Evolutionary conservation across 2,888 invertebrate genomes (phyloP).

Genomic region (Drosophila putrida): DNA sequence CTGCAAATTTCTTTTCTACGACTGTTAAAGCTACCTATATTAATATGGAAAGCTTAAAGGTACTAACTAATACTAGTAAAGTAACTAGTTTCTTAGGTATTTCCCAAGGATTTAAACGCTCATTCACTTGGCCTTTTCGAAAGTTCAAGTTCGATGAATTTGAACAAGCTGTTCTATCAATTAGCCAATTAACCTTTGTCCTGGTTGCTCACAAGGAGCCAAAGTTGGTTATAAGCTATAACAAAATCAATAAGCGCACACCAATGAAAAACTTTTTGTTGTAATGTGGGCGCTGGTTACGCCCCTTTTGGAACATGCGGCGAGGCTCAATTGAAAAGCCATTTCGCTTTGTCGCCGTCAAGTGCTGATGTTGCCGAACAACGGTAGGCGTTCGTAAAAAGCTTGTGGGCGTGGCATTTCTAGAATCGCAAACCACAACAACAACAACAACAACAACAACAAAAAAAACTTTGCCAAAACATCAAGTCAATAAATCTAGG

Average conservation of each 20-base stretch:
- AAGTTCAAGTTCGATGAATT: conserved; percentile 38
- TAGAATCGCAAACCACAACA: conserved; percentile 37
- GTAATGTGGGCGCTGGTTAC: conserved; percentile 59
- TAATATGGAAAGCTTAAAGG: not conserved
- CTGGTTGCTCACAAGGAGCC: conserved; percentile 33
- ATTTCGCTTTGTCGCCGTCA: conserved; percentile 72
- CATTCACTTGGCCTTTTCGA: conserved; percentile 1
- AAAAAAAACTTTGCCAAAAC: conserved; percentile 50
- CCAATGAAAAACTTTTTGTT: conserved; percentile 17
- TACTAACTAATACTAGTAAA: not conserved
- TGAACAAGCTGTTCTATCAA: conserved; percentile 59
- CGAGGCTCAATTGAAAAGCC: conserved; percentile 61
- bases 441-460: too few relatives aligned
- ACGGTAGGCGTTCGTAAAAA: conserved; percentile 36
- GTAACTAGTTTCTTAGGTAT: not conserved
- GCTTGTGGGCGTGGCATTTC: conserved; percentile 31
- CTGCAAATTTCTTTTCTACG: not conserved
- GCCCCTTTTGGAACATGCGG: conserved; percentile 52
- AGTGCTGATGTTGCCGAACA: conserved; percentile 46
- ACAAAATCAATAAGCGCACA: conserved; percentile 66
- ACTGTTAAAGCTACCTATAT: not conserved
- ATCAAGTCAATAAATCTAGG: conserved; percentile 72
- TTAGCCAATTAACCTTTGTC: conserved; percentile 71
- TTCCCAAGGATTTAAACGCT: conserved; percentile 3
- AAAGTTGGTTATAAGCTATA: conserved; percentile 16